phyloP scores from a whole-genome alignment of 2,113 vertebrate genomes.

The Rhea pennata region DNA sequence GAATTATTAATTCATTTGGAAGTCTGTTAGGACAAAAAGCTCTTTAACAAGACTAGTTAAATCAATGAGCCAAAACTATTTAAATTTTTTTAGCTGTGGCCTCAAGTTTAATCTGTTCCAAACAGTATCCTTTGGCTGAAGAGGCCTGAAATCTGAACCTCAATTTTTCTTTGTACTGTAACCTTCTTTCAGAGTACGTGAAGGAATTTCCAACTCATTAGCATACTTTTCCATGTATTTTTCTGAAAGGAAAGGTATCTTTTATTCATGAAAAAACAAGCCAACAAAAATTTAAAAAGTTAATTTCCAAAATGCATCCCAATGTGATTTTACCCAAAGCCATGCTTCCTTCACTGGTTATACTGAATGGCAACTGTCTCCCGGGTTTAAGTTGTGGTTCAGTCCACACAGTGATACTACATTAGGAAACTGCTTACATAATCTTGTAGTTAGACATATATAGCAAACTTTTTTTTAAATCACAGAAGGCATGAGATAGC shows the following conservation, averaged over 20 bases:
- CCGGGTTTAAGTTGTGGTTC: neutral
- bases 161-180: neutral
- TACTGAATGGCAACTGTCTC: neutral
- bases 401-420: neutral
- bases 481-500: neutral
- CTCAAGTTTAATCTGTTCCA: neutral
- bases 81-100: neutral
- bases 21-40: neutral
- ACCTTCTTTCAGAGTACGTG: neutral
- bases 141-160: neutral
- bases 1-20: neutral
- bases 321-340: neutral
- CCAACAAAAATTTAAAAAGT: neutral
- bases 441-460: neutral
- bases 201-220: neutral
- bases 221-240: neutral
- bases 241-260: neutral
- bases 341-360: neutral
- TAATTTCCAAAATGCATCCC: neutral
- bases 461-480: neutral
- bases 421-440: neutral
- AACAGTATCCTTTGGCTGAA: neutral
- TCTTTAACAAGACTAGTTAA: conserved; percentile 6
- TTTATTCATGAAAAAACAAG: neutral
- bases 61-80: neutral